Evolutionary conservation across 1,140 invertebrate genomes (phyloP).

Genomic region (Temnothorax longispinosus): DNA sequence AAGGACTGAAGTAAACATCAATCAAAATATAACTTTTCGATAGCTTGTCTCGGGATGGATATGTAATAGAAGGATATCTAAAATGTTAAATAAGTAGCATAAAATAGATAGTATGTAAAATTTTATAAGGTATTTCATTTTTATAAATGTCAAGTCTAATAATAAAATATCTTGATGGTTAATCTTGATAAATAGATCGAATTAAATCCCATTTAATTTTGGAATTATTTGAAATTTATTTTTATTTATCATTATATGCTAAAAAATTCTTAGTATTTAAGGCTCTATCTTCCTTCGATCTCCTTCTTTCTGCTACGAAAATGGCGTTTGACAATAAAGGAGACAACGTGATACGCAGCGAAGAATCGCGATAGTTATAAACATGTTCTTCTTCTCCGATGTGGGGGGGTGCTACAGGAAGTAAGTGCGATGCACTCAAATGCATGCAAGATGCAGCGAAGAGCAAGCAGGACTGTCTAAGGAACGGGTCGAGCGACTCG

Average conservation of each 20-base stretch:
- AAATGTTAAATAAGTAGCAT: too few relatives aligned
- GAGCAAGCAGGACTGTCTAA: slow-evolving; percentile 37
- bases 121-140: background rate
- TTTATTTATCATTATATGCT: background rate
- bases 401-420: slow-evolving; percentile 43
- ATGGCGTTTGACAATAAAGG: background rate
- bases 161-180: background rate
- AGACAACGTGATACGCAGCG: slow-evolving; percentile 18
- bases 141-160: background rate
- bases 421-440: slow-evolving; percentile 60
- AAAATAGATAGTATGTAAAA: background rate
- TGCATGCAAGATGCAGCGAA: slow-evolving; percentile 51
- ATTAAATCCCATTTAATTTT: background rate
- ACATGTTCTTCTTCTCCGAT: slow-evolving; percentile 45
- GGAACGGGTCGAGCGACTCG: slow-evolving; percentile 52
- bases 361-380: slow-evolving; percentile 31
- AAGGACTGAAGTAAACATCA: background rate
- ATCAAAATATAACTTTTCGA: background rate
- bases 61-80: background rate
- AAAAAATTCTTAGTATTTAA: background rate
- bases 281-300: background rate
- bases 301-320: background rate
- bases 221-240: background rate
- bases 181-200: background rate
- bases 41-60: background rate